Conservation (phyloP, 2,113 vertebrate species). For the Lophotis ruficrista region DNA sequence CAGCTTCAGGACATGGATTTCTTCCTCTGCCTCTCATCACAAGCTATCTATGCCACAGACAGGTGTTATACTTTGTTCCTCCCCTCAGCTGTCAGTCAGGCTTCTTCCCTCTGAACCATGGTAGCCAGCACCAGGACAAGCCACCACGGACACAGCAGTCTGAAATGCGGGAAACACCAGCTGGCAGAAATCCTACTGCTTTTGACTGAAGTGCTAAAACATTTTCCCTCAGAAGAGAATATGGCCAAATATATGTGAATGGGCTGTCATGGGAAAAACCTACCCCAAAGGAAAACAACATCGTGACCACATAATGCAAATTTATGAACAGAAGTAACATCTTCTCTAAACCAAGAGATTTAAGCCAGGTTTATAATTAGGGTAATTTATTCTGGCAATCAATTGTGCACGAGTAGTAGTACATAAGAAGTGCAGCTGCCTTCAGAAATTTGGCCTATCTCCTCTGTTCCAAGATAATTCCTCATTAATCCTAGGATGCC, state of each 20-base stretch:
- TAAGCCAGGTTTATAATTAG: not conserved
- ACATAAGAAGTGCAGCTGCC: not conserved
- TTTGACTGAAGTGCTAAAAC: not conserved
- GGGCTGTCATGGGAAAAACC: not conserved
- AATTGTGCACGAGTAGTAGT: too few species aligned
- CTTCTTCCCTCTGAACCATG: not conserved
- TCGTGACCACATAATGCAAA: not conserved
- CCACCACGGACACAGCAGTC: not conserved
- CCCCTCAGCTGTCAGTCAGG: not conserved
- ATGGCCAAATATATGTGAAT: not conserved
- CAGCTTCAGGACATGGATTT: not conserved
- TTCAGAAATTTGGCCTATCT: not conserved
- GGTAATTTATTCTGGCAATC: not conserved
- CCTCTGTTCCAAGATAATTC: not conserved
- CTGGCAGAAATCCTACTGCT: not conserved
- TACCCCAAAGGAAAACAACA: not conserved
- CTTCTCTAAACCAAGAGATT: not conserved
- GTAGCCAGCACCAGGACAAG: not conserved
- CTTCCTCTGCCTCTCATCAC: not conserved
- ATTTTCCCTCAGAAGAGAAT: not conserved
- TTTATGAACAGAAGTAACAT: not conserved
- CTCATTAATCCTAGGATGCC: not conserved
- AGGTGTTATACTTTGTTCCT: not conserved
- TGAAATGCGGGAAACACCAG: not conserved
- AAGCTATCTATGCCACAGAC: fast-evolving